These are phyloP conservation scores for Oeneis ivallda DNA, from an alignment of 2,888 invertebrate genomes.

Conservation along the genomic window DNA sequence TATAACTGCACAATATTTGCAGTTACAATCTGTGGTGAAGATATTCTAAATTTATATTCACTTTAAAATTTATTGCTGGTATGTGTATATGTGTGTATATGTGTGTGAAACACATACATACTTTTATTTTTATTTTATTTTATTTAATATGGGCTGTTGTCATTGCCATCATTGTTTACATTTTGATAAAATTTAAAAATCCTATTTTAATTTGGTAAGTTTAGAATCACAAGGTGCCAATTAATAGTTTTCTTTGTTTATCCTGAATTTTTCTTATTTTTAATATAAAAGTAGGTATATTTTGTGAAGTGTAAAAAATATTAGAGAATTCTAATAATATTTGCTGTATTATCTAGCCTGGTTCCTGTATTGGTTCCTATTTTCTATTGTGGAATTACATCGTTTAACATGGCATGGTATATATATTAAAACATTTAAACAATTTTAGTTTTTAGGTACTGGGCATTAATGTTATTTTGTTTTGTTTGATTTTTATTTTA, in stretches of 20 bases:
- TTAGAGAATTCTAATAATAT: neutral
- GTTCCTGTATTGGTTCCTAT: neutral
- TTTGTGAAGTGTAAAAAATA: neutral
- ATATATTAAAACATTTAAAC: neutral
- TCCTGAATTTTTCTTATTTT: neutral
- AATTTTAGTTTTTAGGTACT: neutral
- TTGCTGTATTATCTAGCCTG: neutral
- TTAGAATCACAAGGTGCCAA: conserved; percentile 10
- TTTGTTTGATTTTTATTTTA: neutral
- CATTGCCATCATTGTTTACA: neutral
- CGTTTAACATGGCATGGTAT: neutral
- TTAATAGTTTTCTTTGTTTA: neutral
- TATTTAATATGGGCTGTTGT: neutral
- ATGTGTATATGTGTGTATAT: too few relatives aligned
- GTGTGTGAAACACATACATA: too few relatives aligned
- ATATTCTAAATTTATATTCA: conserved; percentile 22
- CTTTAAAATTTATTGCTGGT: conserved; percentile 5
- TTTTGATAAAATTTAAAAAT: neutral
- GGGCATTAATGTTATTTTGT: neutral
- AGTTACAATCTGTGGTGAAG: conserved; percentile 22
- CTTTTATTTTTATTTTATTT: neutral
- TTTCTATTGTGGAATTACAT: neutral
- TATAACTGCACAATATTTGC: conserved; percentile 24
- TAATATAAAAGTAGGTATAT: neutral
- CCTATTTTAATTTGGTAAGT: neutral